A percentile compares a stretch with the other conserved stretches of the same genome.
Conservation (phyloP, 2,888 invertebrate genomes). For the Brenthis daphne region DNA sequence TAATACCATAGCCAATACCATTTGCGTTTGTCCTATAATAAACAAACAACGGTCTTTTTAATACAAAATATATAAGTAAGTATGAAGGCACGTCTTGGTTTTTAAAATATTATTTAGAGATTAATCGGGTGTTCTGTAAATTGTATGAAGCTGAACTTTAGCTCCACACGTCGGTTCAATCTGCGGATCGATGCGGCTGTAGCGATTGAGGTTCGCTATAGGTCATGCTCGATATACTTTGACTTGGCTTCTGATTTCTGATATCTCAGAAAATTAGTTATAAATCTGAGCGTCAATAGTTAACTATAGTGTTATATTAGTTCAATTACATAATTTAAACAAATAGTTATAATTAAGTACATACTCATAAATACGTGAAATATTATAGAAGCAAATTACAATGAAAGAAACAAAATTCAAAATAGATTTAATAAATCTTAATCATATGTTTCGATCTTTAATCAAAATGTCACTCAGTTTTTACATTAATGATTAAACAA, state of each 20-base stretch:
- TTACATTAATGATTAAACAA: background rate
- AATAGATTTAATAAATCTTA: too few relatives aligned
- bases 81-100: too few relatives aligned
- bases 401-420: too few relatives aligned
- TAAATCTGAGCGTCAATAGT: background rate
- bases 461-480: conserved; percentile 2
- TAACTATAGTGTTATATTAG: too few relatives aligned
- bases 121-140: conserved; percentile 27
- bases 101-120: background rate
- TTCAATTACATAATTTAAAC: too few relatives aligned
- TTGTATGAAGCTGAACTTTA: conserved; percentile 25
- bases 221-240: conserved; percentile 18
- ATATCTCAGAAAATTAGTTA: background rate
- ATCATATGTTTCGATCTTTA: background rate
- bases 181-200: conserved; percentile 34
- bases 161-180: conserved; percentile 31
- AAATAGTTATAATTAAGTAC: too few relatives aligned
- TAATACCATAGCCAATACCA: too few relatives aligned
- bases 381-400: too few relatives aligned
- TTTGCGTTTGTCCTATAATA: too few relatives aligned
- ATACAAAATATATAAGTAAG: too few relatives aligned
- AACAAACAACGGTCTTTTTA: too few relatives aligned
- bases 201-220: conserved; percentile 15
- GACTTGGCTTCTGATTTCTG: conserved; percentile 4
- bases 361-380: too few relatives aligned